Evolutionary conservation across 1,140 invertebrate species (phyloP), one percentile per base, ranked within the genome.

Genomic region (Littorina saxatilis): DNA sequence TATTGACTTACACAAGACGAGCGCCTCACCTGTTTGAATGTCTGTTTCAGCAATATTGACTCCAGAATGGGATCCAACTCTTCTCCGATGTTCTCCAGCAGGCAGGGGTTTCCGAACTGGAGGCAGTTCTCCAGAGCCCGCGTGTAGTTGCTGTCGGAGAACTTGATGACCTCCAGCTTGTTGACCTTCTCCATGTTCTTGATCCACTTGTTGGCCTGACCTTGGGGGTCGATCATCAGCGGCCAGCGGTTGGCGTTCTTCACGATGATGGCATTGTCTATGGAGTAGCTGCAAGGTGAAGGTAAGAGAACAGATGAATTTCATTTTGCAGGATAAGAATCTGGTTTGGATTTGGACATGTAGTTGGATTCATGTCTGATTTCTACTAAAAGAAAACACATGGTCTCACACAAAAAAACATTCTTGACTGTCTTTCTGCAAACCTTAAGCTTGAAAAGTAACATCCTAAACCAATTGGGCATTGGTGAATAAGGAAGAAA

Each of bases 181-280:
- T 92, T 92, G 7, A 82, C 79, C 81, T 90, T 91, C 86, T 93
- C 92, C 91, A 92, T 91, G 79, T 93, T 93, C 84, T 92, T 92
- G 35, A 93, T 89, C 92, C 92, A 93, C 82, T 92, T 93, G 81
- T 92, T 92, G 32, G 92, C 92, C 84, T 93, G 92, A 74, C 88
- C 89, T 83, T 93, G 92, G 5, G 92, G 92, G 85, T 93, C 92
- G 79, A 93, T 93, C 90, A 92, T 92, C 68, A 93, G 84, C 9
- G 92, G 92, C 91, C 92, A 93, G 29, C 92, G 87, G 75, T 91
- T 92, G 72, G 91, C 88, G 84, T 81, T 89, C 35, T 82, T 88
- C 43, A 90, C 89, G 68, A 93, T 92, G 58, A 93, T 88, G 15
- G 88, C 92, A 87, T 92, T 93, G 84, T 93, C 91, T 40, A 92